These are phyloP conservation scores for Axea sp. DNA, from an alignment of 2,888 invertebrate genomes.

Conservation along the genomic window DNA sequence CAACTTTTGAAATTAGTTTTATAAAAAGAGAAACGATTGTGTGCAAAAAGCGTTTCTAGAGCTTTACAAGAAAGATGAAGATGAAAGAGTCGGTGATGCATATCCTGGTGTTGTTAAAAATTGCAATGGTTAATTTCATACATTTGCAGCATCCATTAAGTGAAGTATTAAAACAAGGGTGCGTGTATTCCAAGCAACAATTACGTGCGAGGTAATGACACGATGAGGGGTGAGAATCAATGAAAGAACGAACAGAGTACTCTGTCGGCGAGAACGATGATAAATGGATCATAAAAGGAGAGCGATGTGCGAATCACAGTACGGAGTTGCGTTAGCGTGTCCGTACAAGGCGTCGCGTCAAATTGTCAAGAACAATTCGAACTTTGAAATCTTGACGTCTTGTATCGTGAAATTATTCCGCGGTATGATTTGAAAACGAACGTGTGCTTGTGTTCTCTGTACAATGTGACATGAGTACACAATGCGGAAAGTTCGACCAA, in stretches of 20 bases:
- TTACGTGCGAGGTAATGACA: slow-evolving; percentile 52
- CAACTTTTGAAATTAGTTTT: background rate
- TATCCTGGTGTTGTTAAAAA: slow-evolving; percentile 9
- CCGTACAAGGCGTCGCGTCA: slow-evolving; percentile 27
- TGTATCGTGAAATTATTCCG: slow-evolving; percentile 3
- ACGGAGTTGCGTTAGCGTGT: slow-evolving; percentile 41
- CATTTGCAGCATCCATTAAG: slow-evolving; percentile 53
- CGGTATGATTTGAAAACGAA: slow-evolving; percentile 13
- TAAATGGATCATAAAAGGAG: slow-evolving; percentile 61
- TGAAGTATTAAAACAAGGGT: slow-evolving; percentile 32
- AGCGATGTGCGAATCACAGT: slow-evolving; percentile 29
- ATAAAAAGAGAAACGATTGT: background rate
- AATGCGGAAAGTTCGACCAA: slow-evolving; percentile 44
- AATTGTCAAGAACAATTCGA: slow-evolving; percentile 48
- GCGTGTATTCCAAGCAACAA: slow-evolving; percentile 35
- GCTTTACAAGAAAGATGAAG: background rate
- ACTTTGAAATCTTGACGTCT: slow-evolving; percentile 29
- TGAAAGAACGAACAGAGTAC: slow-evolving; percentile 42
- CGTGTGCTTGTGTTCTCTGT: slow-evolving; percentile 13
- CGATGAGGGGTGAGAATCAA: slow-evolving; percentile 41
- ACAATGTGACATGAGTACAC: slow-evolving; percentile 33
- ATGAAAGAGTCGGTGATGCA: slow-evolving; percentile 17
- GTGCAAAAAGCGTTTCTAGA: background rate
- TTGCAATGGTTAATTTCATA: slow-evolving; percentile 46
- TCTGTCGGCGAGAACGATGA: slow-evolving; percentile 52